Evolutionary conservation across 2,888 invertebrate species (phyloP), one percentile per base, ranked within the genome.

Genomic region (Idaea biselata): DNA sequence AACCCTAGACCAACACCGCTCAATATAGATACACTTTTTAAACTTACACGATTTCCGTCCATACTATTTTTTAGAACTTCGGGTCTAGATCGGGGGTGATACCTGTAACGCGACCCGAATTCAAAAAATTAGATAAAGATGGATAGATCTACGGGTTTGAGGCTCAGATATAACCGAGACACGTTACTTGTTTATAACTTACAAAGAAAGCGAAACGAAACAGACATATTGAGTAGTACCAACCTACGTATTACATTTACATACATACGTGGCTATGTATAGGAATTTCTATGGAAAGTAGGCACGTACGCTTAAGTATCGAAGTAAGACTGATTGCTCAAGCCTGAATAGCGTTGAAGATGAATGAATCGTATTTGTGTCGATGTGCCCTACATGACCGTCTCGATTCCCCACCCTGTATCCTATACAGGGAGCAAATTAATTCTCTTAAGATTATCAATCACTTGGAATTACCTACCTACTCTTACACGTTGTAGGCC

Each of bases 271-370:
- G 44, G 14, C 8, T 44, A 44, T 44, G 11, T 44, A 3, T 44
- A 44, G 44, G 44, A 44, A 44, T 44, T 44, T 8, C 44, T 44
- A 44, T 44, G 44, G 44, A 44, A 44, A 44, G 44, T 44, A 44
- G 44, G 44, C 44, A 44, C 44, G 44, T 44, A 14, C 44, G 44
- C 44, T 44, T 44, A 44, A 44, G 44, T 44, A 44, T 44, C 44
- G 11, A 44, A 44, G 44, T 44, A 44, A 44, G 44, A 44, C 44
- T 44, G 44, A 44, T 44, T 44, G 44, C 44, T 44, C 44, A 44
- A 72, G 65, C 76, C 74, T 75, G 71, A 78, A 79, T 77, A 75
- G 74, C 70, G 68, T 63, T 70, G 72, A 79, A 79, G 79, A 79
- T 71, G 74, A 72, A 80, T 80, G 65, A 74, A 63, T 60, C 71